Base-by-base conservation (phyloP, 2,888 invertebrate species). In the Steinernema hermaphroditum region DNA sequence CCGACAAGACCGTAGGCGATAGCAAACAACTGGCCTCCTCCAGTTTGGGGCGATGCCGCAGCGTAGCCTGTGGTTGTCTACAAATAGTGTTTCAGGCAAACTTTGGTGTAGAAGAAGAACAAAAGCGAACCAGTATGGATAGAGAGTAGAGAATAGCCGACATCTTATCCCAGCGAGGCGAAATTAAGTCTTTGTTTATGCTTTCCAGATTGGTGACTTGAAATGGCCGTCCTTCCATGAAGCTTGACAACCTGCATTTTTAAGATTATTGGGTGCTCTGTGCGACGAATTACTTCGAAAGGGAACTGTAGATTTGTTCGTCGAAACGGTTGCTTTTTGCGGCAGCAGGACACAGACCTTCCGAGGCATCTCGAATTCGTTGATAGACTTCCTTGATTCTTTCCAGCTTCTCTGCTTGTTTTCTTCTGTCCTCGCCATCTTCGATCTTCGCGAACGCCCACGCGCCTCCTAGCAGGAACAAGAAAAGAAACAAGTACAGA, bases 21-120 rank as follows among this genome's bases (percentile, higher is more conserved):
- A 19, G 86, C 82, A 22, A 80, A 72, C 49, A 78, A 79, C 69
- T 86, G 83, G 1, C 85, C 86, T n/a, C 76, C 37, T 2, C 77
- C 74, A 2, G 86, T 86, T 19, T 80, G 77, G 0, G 86, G 86
- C 37, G 79, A 80, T 1, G 82, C 83, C 62, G 82, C 82, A 0
- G 82, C 80, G 72, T 86, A 86, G 19, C 86, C 86, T 24, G 86
- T 83, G 9, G 84, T 84, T 12, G 82, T 82, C 81, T 83, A 54
- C 50, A 78, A 74, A 37, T 24, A 62, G 9, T 4, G 6, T 22
- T 29, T 0, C 1, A 70, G 19, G 16, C 54, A 1, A 19, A 32
- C 12, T 34, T 16, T 32, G 37, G n/a, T n/a, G n/a, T n/a, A n/a
- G n/a, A n/a, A n/a, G n/a, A 27, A 22, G 22, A 71, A 69, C 70